These are phyloP conservation scores for Chrysolina oricalcia DNA, from an alignment of 2,888 invertebrate genomes.

Conservation along the genomic window DNA sequence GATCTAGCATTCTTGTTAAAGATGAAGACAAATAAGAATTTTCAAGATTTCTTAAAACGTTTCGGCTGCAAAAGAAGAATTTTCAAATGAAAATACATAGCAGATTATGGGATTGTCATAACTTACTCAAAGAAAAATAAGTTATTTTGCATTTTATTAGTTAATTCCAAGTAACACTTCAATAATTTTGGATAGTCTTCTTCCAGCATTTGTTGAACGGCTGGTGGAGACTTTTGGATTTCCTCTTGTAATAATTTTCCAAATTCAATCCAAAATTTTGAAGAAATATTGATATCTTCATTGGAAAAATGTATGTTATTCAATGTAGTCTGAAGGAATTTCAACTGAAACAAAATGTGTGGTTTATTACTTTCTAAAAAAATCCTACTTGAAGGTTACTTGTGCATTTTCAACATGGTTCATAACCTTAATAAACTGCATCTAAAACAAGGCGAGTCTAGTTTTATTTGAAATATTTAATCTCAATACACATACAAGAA, in stretches of 20 bases:
- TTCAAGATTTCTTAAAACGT: constrained; percentile 82
- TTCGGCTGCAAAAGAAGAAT: constrained; percentile 68
- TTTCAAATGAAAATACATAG: not conserved
- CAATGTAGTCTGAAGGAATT: constrained; percentile 73
- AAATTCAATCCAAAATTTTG: constrained; percentile 74
- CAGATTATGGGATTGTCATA: constrained; percentile 44
- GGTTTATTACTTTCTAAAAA: not conserved
- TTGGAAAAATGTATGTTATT: constrained; percentile 71
- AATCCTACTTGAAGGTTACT: not conserved
- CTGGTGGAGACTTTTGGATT: constrained; percentile 74
- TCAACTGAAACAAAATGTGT: constrained; percentile 66
- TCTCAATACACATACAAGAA: not conserved
- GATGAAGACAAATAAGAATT: constrained; percentile 90
- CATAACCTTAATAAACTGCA: too few relatives aligned
- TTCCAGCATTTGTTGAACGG: constrained; percentile 87
- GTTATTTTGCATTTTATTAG: constrained; percentile 79
- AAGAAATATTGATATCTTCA: constrained; percentile 72
- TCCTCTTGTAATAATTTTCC: constrained; percentile 73
- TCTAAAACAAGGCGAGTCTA: not conserved
- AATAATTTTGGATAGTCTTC: constrained; percentile 90
- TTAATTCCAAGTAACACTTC: constrained; percentile 86
- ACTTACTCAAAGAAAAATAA: constrained; percentile 76
- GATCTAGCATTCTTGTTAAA: constrained; percentile 86
- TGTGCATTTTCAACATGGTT: too few relatives aligned
- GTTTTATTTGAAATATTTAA: not conserved